Conservation (phyloP, 2,113 vertebrate genomes). For the Gnathonemus echidnorhynchus region DNA sequence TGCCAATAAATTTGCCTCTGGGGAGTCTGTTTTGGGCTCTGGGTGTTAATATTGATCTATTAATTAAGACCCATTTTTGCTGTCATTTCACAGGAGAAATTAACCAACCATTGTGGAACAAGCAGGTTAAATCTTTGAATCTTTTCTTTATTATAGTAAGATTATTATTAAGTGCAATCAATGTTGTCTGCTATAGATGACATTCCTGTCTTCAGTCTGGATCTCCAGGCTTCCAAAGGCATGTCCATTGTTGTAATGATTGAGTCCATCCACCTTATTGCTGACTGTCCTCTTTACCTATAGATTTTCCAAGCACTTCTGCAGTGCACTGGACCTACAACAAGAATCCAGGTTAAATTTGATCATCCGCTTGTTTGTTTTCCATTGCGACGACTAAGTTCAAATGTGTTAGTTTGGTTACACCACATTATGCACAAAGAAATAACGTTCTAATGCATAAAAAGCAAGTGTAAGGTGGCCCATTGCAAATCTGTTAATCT, state of each 20-base stretch:
- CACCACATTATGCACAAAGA: neutral
- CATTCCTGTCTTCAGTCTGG: neutral
- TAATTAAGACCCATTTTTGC: neutral
- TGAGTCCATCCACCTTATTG: neutral
- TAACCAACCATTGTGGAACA: neutral
- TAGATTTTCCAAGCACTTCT: neutral
- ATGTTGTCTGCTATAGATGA: neutral
- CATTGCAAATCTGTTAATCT: neutral
- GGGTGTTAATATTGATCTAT: neutral
- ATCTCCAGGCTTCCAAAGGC: neutral
- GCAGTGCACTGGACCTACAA: neutral
- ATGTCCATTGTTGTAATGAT: neutral
- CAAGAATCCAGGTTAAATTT: neutral
- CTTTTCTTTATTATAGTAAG: neutral
- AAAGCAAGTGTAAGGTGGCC: neutral
- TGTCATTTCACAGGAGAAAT: neutral
- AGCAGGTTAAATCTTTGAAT: neutral
- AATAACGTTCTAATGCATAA: neutral
- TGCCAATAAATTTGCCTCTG: neutral
- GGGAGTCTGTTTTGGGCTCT: neutral
- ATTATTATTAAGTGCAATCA: neutral
- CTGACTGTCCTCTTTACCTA: neutral
- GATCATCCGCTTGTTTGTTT: neutral
- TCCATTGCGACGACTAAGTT: neutral
- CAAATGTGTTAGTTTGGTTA: neutral